Evolutionary conservation across 2,113 vertebrate species (phyloP), one percentile per base, ranked within the genome.

Genomic region (Tautogolabrus adspersus): DNA sequence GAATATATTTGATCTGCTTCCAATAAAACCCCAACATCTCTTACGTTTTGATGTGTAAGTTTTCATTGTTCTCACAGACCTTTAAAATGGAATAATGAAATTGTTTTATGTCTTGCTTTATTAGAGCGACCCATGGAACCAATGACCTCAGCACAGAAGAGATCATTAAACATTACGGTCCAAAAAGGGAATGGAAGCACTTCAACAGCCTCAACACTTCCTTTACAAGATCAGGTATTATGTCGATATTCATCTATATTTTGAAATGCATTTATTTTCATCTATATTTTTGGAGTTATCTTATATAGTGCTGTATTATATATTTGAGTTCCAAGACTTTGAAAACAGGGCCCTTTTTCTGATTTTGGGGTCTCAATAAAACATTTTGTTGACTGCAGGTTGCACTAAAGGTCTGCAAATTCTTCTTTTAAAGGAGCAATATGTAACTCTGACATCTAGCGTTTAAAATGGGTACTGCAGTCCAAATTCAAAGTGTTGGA

Each of bases 121-220:
- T 65, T 72, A 99, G 97, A 79, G 97, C 96, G 6, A 96, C 96
- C 79, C 97, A 97, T 60, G 97, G 97, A 66, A 96, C 95, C 15
- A 95, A 85, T 83, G 91, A 94, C 79, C 94, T 98, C 88, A 94
- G 94, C 77, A 55, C 87, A 0, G 96, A 97, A 78, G 95, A 95
- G 5, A 83, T 98, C 83, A 85, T 95, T 47, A 94, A 95, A 77
- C 90, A 89, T 1, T 97, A 96, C 40, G 96, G 96, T 85, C 94
- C 94, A 40, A 91, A 91, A 76, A 94, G 89, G 79, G 94, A 96
- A 34, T 98, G 98, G 98, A 96, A 95, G 55, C 94, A 98, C 91
- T 99, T 98, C 81, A 89, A 93, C 84, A 94, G 94, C 30, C 94
- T 97, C 86, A 92, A 91, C 44, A 96, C 94, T 56, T 95, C 95